Evolutionary conservation across 2,113 vertebrate genomes (phyloP).

Genomic region (Tamias sibiricus): DNA sequence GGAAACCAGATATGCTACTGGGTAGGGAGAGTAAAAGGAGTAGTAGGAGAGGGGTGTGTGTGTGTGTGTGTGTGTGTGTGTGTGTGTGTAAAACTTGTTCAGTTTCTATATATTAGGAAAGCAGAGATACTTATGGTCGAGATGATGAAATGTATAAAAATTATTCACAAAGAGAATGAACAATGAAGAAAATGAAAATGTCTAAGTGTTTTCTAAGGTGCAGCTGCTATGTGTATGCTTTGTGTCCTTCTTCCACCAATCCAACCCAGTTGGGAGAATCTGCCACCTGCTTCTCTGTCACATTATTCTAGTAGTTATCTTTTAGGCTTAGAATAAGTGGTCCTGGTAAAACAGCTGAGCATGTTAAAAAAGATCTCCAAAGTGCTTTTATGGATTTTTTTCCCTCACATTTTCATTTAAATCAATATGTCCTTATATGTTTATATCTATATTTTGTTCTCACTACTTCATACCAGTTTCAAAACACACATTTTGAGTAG

Average conservation of each 20-base stretch:
- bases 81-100: not conserved
- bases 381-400: not conserved
- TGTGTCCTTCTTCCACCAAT: not conserved
- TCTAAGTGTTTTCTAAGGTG: not conserved
- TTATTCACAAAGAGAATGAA: not conserved
- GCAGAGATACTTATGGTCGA: conserved; percentile 10
- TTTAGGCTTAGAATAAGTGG: not conserved
- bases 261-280: not conserved
- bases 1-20: not conserved
- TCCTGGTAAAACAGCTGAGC: not conserved
- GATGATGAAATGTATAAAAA: not conserved
- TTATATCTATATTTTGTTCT: conserved; percentile 18
- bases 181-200: not conserved
- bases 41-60: not conserved
- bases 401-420: conserved; percentile 40
- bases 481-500: conserved; percentile 40
- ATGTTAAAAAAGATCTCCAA: conserved; percentile 5
- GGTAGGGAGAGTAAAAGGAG: not conserved
- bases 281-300: not conserved
- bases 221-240: not conserved
- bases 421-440: not conserved
- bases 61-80: not conserved
- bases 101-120: not conserved
- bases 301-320: not conserved
- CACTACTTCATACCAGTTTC: not conserved